Evolutionary conservation across 2,797 vertebrate species (phyloP), one percentile per base, ranked within the genome.

Genomic region (Bradypodion pumilum): DNA sequence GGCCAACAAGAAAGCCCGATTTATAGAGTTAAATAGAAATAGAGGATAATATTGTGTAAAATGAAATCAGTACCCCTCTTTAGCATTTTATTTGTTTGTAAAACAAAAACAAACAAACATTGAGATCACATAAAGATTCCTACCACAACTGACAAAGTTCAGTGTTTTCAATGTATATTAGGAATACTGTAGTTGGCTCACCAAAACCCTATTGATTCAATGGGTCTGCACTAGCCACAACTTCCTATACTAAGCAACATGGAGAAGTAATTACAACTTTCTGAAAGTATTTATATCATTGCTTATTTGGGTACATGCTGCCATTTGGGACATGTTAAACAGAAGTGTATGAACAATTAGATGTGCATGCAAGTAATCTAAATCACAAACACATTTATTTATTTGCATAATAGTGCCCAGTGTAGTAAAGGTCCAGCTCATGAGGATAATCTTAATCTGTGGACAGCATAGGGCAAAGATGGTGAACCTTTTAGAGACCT

Each of bases 361-460:
- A 89, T 85, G n/a, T 89, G 89, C 87, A 91, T 92, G 89, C 86
- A 92, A 95, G 92, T 90, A 90, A 82, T 81, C 80, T 80, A 93
- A 93, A 88, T 89, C 91, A 90, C 87, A 94, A 93, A 93, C 91
- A 77, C 94, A 91, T 91, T 37, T 83, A 91, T 93, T 91, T 92
- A 92, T 46, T 44, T 44, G 89, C 91, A 91, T 85, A 80, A 80
- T 90, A 93, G 90, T 80, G 88, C 52, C 19, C 52, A 19, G 15
- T 56, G 19, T 56, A 19, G 52, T 56, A 19, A 56, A 56, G 49
- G 52, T 56, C 52, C 52, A 56, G 52, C 13, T 56, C 52, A 56
- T 56, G 19, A 19, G 19, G 52, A 56, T 56, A 56, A 3, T 56
- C 19, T 15, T 56, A 56, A 56, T 56, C 9, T 10, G 65, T 19